phyloP scores from a whole-genome alignment of 1,140 invertebrate genomes.

The Leptinotarsa defecta region DNA sequence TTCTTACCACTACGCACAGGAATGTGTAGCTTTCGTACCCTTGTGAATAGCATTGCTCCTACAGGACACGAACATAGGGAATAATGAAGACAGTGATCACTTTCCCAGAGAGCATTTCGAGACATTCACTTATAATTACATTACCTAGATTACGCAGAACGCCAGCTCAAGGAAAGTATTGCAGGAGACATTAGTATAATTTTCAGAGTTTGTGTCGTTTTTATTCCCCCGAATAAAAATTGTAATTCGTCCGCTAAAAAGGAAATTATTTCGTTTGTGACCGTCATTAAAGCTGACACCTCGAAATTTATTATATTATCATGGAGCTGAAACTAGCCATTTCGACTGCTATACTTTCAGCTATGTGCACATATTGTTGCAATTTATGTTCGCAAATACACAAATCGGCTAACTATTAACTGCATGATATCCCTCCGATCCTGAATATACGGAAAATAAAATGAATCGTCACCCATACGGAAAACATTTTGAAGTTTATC shows the following conservation, averaged over 20 bases:
- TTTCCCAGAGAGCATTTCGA: too few relatives aligned
- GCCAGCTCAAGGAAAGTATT: not conserved
- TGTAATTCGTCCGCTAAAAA: not conserved
- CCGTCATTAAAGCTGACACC: conserved; percentile 7
- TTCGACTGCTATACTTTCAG: conserved; percentile 3
- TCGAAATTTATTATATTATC: not conserved
- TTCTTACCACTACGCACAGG: too few relatives aligned
- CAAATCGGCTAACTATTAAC: conserved; percentile 5
- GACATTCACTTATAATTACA: not conserved
- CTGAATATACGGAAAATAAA: not conserved
- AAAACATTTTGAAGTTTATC: not conserved
- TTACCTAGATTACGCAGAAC: not conserved
- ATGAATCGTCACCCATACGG: not conserved
- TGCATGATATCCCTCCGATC: not conserved
- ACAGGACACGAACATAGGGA: too few relatives aligned
- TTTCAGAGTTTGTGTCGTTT: not conserved
- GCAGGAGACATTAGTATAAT: not conserved
- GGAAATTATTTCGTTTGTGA: not conserved
- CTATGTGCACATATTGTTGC: not conserved
- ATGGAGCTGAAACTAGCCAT: conserved; percentile 1
- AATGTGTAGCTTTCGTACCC: too few relatives aligned
- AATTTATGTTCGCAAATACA: conserved; percentile 4
- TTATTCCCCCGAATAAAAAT: not conserved
- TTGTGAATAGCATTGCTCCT: too few relatives aligned
- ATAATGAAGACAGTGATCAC: too few relatives aligned